Percentiles rank a stretch among this genome's conserved stretches.
phyloP scores from a whole-genome alignment of 1,140 invertebrate species.

The Cyclargus thomasi region DNA sequence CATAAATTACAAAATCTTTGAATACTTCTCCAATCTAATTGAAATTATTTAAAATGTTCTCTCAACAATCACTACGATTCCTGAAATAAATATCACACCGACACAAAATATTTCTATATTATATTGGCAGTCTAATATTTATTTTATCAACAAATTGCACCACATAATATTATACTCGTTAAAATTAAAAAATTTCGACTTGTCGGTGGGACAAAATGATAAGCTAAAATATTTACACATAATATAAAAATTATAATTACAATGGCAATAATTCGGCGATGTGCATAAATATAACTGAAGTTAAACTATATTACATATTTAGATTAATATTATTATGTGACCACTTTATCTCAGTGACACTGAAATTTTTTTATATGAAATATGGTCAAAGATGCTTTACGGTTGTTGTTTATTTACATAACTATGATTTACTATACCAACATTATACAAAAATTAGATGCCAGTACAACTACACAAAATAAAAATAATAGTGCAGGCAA shows the following conservation, averaged over 20 bases:
- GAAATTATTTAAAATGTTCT: conserved; percentile 14
- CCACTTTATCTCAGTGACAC: neutral
- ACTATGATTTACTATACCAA: no score
- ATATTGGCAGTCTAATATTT: conserved; percentile 4
- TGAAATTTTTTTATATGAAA: neutral
- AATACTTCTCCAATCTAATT: conserved; percentile 20
- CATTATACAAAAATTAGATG: neutral
- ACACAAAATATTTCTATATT: conserved; percentile 17
- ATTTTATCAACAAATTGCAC: conserved; percentile 19
- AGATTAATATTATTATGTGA: neutral
- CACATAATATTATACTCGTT: conserved; percentile 31
- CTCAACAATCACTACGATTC: conserved; percentile 16
- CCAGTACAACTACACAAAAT: neutral
- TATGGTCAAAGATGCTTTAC: no score
- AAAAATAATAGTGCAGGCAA: neutral
- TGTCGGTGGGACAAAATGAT: conserved; percentile 61
- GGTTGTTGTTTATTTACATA: no score
- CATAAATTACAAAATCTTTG: conserved; percentile 15
- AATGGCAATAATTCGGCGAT: neutral
- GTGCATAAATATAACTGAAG: conserved; percentile 17
- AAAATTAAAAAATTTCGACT: conserved; percentile 26
- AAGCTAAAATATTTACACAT: conserved; percentile 55
- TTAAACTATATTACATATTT: conserved; percentile 21
- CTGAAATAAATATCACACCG: conserved; percentile 23
- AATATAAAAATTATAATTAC: conserved; percentile 26